phyloP scores from a whole-genome alignment of 2,113 vertebrate species.

The Coryphaenoides rupestris region DNA sequence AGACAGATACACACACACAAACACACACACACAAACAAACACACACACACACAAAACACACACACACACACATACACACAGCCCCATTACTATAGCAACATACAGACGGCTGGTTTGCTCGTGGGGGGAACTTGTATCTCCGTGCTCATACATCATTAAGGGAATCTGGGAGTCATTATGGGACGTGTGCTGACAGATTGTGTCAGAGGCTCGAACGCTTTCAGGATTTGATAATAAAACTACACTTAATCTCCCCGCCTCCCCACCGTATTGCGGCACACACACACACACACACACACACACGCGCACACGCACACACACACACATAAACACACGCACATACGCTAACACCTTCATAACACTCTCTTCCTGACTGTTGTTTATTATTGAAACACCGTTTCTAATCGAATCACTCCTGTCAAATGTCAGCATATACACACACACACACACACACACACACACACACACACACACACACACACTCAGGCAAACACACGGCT shows the following conservation, averaged over 20 bases:
- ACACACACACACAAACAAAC: too few relatives aligned
- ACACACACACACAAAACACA: too few relatives aligned
- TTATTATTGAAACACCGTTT: too few relatives aligned
- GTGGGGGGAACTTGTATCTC: conserved; percentile 18
- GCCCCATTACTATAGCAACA: background rate
- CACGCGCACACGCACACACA: too few relatives aligned
- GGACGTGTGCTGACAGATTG: conserved; percentile 61
- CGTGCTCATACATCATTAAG: conserved; percentile 50
- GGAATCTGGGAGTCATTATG: conserved; percentile 45
- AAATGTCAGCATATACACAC: conserved; percentile 9
- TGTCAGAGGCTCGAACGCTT: conserved; percentile 53
- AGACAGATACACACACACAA: too few relatives aligned
- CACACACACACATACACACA: background rate
- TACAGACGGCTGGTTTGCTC: background rate
- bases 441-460: conserved; percentile 2
- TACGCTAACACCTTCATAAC: conserved; percentile 13
- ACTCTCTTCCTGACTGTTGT: conserved; percentile 8
- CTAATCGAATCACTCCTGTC: too few relatives aligned
- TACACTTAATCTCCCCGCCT: conserved; percentile 59
- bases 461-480: conserved; percentile 8
- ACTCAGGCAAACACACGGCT: too few relatives aligned
- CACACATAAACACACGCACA: too few relatives aligned
- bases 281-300: too few relatives aligned
- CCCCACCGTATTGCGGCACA: conserved; percentile 37
- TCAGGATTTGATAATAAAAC: conserved; percentile 61